These are phyloP conservation scores for Tympanoctomys barrerae DNA, from an alignment of 2,797 vertebrate species.

Conservation along the genomic window DNA sequence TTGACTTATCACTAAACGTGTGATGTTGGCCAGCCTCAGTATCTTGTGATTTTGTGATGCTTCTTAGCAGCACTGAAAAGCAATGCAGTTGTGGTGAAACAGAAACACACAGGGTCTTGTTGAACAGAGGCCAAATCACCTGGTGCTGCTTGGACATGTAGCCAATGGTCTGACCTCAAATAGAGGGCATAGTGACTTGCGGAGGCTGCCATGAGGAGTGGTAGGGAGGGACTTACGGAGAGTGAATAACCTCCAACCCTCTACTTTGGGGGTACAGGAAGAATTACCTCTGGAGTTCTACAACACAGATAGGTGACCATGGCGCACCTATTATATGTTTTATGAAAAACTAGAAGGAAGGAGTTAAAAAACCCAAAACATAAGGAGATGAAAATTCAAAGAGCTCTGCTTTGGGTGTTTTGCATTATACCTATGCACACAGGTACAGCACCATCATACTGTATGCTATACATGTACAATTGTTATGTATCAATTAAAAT, in stretches of 20 bases:
- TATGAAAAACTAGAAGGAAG: too few relatives aligned
- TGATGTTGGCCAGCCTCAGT: neutral
- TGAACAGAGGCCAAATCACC: too few relatives aligned
- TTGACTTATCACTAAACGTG: neutral
- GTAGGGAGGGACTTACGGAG: neutral
- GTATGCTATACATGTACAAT: neutral
- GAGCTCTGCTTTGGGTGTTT: neutral
- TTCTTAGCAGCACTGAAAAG: neutral
- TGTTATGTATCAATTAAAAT: neutral
- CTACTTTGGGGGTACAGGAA: neutral
- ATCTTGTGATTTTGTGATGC: too few relatives aligned
- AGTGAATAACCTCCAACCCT: neutral
- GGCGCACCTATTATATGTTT: neutral
- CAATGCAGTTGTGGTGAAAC: too few relatives aligned
- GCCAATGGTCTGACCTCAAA: neutral
- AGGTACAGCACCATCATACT: neutral
- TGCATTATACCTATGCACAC: too few relatives aligned
- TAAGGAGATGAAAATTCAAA: neutral
- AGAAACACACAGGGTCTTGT: fast-evolving
- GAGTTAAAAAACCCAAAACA: neutral
- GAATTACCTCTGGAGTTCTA: neutral
- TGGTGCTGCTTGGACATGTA: neutral
- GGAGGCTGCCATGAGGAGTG: too few relatives aligned
- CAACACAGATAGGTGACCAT: neutral
- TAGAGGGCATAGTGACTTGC: neutral